Evolutionary conservation across 1,140 invertebrate species (phyloP), one percentile per base, ranked within the genome.

Genomic region (Adoxophyes honmai): DNA sequence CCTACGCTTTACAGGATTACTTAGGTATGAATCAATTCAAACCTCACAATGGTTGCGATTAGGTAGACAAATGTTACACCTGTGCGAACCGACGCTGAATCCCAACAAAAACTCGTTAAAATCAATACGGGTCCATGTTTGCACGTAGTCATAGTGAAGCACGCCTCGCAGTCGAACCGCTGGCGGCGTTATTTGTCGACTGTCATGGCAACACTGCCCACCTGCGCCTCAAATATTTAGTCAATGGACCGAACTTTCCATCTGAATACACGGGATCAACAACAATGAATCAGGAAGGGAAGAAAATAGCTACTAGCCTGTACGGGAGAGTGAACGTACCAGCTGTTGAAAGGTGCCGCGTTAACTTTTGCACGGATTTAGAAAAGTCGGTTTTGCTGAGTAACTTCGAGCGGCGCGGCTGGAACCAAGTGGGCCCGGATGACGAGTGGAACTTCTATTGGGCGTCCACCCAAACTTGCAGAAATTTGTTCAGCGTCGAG

Each of bases 381-480:
- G 97, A 98, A 74, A 98, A 98, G 86, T 98, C 96, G 11, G 97
- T 98, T 3, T 91, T 98, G 59, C 92, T 97, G 38, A 95, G 96
- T 65, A 98, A 98, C 87, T 98, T 98, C 79, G 96, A 98, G 72
- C 95, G 97, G 84, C 90, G 97, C 64, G 97, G 96, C 4, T 99
- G 97, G 97, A 91, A 92, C 16, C 95, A 96, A 89, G 97, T 98
- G 8, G 93, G 93, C 11, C 94, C 95, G 0, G 97, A 98, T 66
- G 97, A 99, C 78, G 96, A 98, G 70, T 99, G 97, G 97, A 97
- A 98, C 83, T 97, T 98, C 83, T 98, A 98, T 82, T 99, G 97
- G 97, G 96, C 97, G 1, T 95, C 94, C 7, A 97, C 97, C 5
- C 94, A 95, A 71, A 98, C 95, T 4, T 97, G 97, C 62, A 89